Conservation (phyloP, 2,797 vertebrate species). For the Lophius americanus region DNA sequence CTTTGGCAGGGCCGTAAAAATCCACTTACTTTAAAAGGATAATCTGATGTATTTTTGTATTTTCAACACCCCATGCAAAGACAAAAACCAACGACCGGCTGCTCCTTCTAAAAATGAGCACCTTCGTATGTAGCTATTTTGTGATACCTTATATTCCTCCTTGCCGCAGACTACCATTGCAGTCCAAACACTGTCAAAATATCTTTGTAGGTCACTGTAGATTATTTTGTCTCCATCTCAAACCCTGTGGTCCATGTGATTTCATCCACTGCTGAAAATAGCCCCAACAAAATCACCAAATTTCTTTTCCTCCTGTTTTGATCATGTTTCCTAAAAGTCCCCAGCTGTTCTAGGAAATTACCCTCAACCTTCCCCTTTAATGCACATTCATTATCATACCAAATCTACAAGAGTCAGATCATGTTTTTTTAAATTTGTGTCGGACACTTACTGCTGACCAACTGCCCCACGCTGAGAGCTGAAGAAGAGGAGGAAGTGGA, state of each 20-base stretch:
- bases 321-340: neutral
- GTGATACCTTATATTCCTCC: conserved; percentile 1
- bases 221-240: conserved; percentile 14
- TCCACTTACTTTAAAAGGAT: neutral
- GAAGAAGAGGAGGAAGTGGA: conserved; percentile 93
- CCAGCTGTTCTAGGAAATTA: conserved; percentile 1
- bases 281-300: neutral
- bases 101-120: neutral
- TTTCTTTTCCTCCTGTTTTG: neutral
- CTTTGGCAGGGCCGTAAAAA: neutral
- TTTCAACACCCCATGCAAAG: neutral
- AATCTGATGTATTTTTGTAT: neutral
- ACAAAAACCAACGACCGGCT: neutral
- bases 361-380: neutral
- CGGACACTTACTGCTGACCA: conserved; percentile 98
- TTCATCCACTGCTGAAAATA: conserved; percentile 8
- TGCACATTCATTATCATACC: conserved; percentile 1
- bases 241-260: neutral
- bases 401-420: conserved; percentile 8
- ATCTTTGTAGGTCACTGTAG: neutral
- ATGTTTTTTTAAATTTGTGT: conserved; percentile 28
- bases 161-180: neutral
- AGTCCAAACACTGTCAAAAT: conserved; percentile 7
- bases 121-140: neutral
- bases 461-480: conserved; percentile 98